Evolutionary conservation across 2,797 vertebrate genomes (phyloP), one percentile per base, ranked within the genome.

Genomic region (Dicrostonyx torquatus): DNA sequence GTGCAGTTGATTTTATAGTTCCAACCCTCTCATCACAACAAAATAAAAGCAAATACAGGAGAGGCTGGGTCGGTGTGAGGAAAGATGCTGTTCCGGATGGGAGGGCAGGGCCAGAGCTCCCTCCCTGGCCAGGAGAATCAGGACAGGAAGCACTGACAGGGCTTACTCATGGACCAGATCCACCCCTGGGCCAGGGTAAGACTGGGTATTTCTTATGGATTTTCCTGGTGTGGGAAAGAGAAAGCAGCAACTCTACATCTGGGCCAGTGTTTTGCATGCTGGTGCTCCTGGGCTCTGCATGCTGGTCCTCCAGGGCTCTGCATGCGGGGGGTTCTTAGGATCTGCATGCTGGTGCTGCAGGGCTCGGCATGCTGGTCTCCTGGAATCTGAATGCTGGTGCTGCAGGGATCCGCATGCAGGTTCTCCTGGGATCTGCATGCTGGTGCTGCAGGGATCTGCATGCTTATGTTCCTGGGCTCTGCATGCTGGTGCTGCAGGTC

Each of bases 21-120:
- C 62, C 5, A 11, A 34, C 11, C 26, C 24, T 37, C 43, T 79
- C 82, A 43, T 13, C 72, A 40, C 40, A 40, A 45, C 9, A 3
- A 26, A 48, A 26, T 6, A 34, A n/a, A 12, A 53, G 34, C 6
- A 2, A n/a, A 75, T 2, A 1, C 0, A 0, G 29, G 50, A 66
- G 76, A 29, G 43, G 75, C 5, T 0, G 1, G 34, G 45, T 24
- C 0, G 2, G 43, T 13, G 26, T 2, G 3, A 0, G 10, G 0
- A 2, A 64, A 1, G 2, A 13, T 0, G 10, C 9, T 11, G 40
- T 40, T 26, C 12, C 2, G 18, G 53, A 45, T 34, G 58, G 26
- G 6, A 18, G 78, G 72, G 24, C 10, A 0, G 29, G 73, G 17
- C 15, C 43, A 1, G 0, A 17, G 40, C 15, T 13, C 60, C 29